Conservation (phyloP, 1,140 invertebrate species). For the Atopsyche davidsoni region DNA sequence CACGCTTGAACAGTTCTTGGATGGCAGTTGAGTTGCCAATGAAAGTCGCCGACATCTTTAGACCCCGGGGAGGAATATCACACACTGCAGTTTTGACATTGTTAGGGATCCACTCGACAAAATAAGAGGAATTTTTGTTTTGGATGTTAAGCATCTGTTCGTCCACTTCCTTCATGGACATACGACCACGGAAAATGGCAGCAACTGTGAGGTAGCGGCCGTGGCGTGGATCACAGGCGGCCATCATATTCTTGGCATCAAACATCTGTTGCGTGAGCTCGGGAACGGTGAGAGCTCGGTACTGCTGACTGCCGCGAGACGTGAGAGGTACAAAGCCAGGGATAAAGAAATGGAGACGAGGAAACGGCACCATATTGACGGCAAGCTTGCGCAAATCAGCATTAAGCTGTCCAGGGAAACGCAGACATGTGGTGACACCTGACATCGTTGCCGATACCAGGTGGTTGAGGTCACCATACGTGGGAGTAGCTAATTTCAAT, state of each 20-base stretch:
- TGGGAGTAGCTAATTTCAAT: slow-evolving; percentile 68
- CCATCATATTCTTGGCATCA: slow-evolving; percentile 66
- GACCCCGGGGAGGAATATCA: slow-evolving; percentile 78
- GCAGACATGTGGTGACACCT: slow-evolving; percentile 67
- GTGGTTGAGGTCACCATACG: slow-evolving; percentile 76
- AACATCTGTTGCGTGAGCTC: slow-evolving; percentile 76
- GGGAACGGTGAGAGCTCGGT: slow-evolving; percentile 62
- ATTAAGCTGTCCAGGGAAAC: slow-evolving; percentile 74
- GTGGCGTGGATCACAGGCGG: slow-evolving; percentile 62
- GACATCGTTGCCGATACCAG: slow-evolving; percentile 72
- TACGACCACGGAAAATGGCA: slow-evolving; percentile 70
- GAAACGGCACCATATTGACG: slow-evolving; percentile 91
- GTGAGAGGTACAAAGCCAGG: slow-evolving; percentile 79
- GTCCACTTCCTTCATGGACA: slow-evolving; percentile 61
- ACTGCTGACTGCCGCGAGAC: slow-evolving; percentile 60
- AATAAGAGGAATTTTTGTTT: slow-evolving; percentile 70
- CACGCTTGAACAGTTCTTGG: slow-evolving; percentile 77
- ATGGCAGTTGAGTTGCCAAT: slow-evolving; percentile 82
- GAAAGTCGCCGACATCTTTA: slow-evolving; percentile 86
- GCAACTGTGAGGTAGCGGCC: slow-evolving; percentile 68
- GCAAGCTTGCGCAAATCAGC: slow-evolving; percentile 91
- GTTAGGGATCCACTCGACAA: slow-evolving; percentile 87
- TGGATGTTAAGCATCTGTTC: slow-evolving; percentile 61
- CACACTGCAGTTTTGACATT: slow-evolving; percentile 80
- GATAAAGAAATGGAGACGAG: slow-evolving; percentile 70